Evolutionary conservation across 2,797 vertebrate genomes (phyloP).

Genomic region (Emydoidea blandingii): DNA sequence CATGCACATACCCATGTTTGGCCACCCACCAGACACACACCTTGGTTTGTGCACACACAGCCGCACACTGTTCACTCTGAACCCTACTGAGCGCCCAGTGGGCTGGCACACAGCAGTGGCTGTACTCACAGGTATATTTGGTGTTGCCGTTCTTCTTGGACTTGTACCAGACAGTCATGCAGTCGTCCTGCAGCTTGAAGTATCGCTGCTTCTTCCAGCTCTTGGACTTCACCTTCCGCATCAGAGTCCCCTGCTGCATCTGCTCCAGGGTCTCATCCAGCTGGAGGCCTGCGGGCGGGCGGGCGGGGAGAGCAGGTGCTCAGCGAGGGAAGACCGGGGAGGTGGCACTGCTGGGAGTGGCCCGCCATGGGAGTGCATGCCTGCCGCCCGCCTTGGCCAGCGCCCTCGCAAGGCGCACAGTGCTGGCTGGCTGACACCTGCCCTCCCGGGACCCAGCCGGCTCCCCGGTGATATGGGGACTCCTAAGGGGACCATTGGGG

Average conservation of each 20-base stretch:
- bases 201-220: constrained; percentile 92
- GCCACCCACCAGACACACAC: too few species aligned
- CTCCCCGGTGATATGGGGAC: not conserved
- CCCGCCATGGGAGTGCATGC: not conserved
- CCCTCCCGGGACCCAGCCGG: not conserved
- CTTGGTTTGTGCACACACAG: not conserved
- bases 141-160: constrained; percentile 88
- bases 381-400: too few species aligned
- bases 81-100: not conserved
- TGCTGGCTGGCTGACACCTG: not conserved
- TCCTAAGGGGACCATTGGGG: too few species aligned
- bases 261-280: constrained; percentile 84
- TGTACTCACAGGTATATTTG: constrained; percentile 92
- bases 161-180: constrained; percentile 94
- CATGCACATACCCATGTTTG: too few species aligned
- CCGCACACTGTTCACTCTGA: not conserved
- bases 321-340: not conserved
- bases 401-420: fast-evolving
- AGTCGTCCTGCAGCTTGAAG: constrained; percentile 93
- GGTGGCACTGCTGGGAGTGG: not conserved
- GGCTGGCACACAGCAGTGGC: not conserved
- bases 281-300: constrained; percentile 81
- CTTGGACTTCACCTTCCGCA: constrained; percentile 94
- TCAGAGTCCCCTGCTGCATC: constrained; percentile 89
- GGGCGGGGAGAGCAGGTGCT: not conserved